phyloP scores from a whole-genome alignment of 1,140 invertebrate genomes.

The Lepidostoma basale region DNA sequence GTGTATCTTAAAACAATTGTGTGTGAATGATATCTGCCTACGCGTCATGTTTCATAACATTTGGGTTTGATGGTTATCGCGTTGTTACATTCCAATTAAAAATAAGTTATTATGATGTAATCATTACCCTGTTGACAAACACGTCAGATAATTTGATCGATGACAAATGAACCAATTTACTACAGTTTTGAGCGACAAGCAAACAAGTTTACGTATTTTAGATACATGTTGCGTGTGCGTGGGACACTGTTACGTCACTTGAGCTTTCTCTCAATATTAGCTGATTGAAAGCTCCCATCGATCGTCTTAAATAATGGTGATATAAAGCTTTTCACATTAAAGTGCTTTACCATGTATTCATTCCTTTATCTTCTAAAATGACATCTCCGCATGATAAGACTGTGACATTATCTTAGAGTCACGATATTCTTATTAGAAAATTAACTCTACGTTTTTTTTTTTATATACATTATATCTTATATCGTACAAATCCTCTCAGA shows the following conservation, averaged over 20 bases:
- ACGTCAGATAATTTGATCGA: background rate
- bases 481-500: too few relatives aligned
- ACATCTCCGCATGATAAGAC: background rate
- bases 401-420: background rate
- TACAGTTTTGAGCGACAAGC: background rate
- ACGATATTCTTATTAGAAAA: too few relatives aligned
- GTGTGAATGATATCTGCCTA: too few relatives aligned
- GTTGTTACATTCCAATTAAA: background rate
- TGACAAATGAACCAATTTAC: background rate
- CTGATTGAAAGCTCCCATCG: background rate
- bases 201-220: background rate
- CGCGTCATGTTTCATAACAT: too few relatives aligned
- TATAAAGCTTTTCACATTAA: background rate
- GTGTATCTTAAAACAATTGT: too few relatives aligned
- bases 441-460: too few relatives aligned
- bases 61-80: too few relatives aligned
- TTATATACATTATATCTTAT: too few relatives aligned
- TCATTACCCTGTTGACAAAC: slow-evolving; percentile 15
- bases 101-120: background rate
- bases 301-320: slow-evolving; percentile 12
- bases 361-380: background rate
- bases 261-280: slow-evolving; percentile 10
- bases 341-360: slow-evolving; percentile 3
- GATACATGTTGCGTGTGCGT: too few relatives aligned
- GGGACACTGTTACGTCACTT: background rate